phyloP scores from a whole-genome alignment of 1,140 invertebrate genomes.

The Leucophenga varia region DNA sequence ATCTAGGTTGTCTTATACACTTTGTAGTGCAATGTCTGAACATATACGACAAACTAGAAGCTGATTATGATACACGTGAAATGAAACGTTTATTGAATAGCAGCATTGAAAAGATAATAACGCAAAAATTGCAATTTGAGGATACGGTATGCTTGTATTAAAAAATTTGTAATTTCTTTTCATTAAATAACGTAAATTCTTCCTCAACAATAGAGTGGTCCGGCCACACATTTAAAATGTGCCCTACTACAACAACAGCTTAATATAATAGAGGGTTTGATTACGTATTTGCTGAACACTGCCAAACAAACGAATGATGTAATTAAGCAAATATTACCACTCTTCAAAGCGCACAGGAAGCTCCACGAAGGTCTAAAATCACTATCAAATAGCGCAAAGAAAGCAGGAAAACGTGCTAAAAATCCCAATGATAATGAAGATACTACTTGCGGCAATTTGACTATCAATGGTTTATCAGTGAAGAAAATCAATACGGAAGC shows the following conservation, averaged over 20 bases:
- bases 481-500: constrained; percentile 31
- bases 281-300: constrained; percentile 31
- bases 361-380: constrained; percentile 24
- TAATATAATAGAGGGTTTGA: constrained; percentile 47
- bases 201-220: constrained; percentile 10
- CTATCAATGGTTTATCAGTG: constrained; percentile 28
- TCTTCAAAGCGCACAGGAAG: constrained; percentile 43
- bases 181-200: background rate
- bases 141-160: constrained; percentile 26
- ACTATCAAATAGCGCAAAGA: constrained; percentile 27
- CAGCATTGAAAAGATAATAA: constrained; percentile 29
- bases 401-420: constrained; percentile 30
- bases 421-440: constrained; percentile 10
- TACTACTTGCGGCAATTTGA: constrained; percentile 24
- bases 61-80: constrained; percentile 37
- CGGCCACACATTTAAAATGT: constrained; percentile 29
- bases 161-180: background rate
- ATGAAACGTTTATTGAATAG: constrained; percentile 31
- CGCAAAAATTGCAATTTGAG: constrained; percentile 33
- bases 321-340: constrained; percentile 29
- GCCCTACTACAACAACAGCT: constrained; percentile 39
- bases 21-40: constrained; percentile 40
- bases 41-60: constrained; percentile 31
- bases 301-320: constrained; percentile 36
- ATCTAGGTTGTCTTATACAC: constrained; percentile 39